Base-by-base conservation (phyloP, 2,888 invertebrate species). In the Pegoplata infirma region DNA sequence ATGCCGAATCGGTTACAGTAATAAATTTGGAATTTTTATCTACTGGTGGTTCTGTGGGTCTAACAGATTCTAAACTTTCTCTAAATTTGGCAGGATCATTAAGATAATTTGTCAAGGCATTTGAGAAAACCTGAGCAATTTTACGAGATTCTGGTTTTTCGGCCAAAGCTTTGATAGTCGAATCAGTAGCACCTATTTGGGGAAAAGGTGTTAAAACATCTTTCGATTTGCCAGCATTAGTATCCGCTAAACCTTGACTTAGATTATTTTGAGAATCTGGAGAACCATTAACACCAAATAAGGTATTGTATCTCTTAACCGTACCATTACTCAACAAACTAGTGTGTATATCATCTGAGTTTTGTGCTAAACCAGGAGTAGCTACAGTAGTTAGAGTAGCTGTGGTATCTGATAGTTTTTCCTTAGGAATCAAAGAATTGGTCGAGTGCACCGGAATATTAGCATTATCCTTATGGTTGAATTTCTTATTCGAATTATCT, bases 31-130 rank as follows among this genome's bases (percentile, higher is more conserved):
- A 83, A 51, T 84, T 80, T 75, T 90, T 90, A n/a, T 89, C 87
- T 1, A 85, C 80, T 16, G 94, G 91, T 0, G 95, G 95, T 83
- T 94, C 95, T 0, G 95, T 96, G 0, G 96, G 96, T 84, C 96
- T 91, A 1, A 95, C 94, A 81, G 94, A 93, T 6, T 94, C 93
- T 17, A 96, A 88, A 17, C 94, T 94, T 84, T 93, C 93, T 81
- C 94, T 93, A 83, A 96, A 96, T 64, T 93, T 93, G n/a, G 93
- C 93, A 0, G 96, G 96, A 87, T 96, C 94, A 88, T 96, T 94
- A 4, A 96, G 90, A 82, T 96, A 96, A 0, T 94, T 95, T 1
- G 95, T 94, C 14, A 96, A 88, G 0, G 96, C 96, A 84, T 95
- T 93, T 0, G 96, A 96, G 84, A 96, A 96, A 3, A 96, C 94